These are phyloP conservation scores for Caenorhabditis wallacei DNA, from an alignment of 2,888 invertebrate genomes.

Conservation along the genomic window DNA sequence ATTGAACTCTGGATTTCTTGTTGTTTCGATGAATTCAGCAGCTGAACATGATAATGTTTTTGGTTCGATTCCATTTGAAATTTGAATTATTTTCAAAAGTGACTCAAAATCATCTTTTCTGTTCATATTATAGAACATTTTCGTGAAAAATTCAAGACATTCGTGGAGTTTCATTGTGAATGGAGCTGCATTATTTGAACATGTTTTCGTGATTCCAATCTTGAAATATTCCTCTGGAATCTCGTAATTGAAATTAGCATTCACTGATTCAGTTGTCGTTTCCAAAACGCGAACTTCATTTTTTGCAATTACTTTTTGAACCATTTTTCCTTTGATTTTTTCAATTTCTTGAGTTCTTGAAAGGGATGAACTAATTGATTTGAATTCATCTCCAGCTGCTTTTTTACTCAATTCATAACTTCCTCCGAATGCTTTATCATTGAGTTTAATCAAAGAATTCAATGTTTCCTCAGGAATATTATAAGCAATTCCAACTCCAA, in stretches of 20 bases:
- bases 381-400: slow-evolving; percentile 70
- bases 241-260: slow-evolving; percentile 60
- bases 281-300: slow-evolving; percentile 58
- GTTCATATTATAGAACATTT: slow-evolving; percentile 72
- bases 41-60: slow-evolving; percentile 69
- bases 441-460: slow-evolving; percentile 48
- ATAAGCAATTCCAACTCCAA: slow-evolving; percentile 74
- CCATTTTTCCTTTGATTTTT: slow-evolving; percentile 63
- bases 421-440: slow-evolving; percentile 75
- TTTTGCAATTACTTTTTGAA: slow-evolving; percentile 56
- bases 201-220: slow-evolving; percentile 23
- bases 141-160: slow-evolving; percentile 67
- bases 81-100: slow-evolving; percentile 28
- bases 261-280: slow-evolving; percentile 60
- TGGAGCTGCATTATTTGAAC: slow-evolving; percentile 56
- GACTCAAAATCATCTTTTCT: slow-evolving; percentile 67
- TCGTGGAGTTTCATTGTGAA: slow-evolving; percentile 68
- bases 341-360: slow-evolving; percentile 54
- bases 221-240: slow-evolving; percentile 37
- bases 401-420: slow-evolving; percentile 71
- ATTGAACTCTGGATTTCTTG: slow-evolving; percentile 70
- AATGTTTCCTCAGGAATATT: slow-evolving; percentile 61
- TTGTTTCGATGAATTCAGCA: slow-evolving; percentile 73
- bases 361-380: slow-evolving; percentile 55
- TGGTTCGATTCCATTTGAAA: slow-evolving; percentile 66